Evolutionary conservation across 2,888 invertebrate species (phyloP), one percentile per base, ranked within the genome.

Genomic region (Dicranocentrus wangi): DNA sequence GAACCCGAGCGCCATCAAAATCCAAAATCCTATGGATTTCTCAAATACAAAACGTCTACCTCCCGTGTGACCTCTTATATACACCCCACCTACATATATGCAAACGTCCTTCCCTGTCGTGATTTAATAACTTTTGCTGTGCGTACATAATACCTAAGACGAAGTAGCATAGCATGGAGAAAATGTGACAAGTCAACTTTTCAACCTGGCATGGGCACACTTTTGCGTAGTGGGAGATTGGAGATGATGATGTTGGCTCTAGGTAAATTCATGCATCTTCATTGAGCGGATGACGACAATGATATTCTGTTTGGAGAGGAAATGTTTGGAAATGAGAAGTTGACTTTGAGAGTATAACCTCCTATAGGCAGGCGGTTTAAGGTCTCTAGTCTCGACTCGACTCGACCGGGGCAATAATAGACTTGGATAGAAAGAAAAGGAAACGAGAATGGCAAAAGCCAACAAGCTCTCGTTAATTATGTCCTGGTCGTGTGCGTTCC

Each of bases 401-500:
- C n/a, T n/a, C n/a, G 25, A 61, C 3, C 25, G 39, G 63, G 25
- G 63, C 25, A 63, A 60, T 73, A 17, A 39, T 51, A 63, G 32
- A 72, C 42, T 47, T n/a, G 2, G 27, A n/a, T 13, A 53, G 23
- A 60, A 17, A 60, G 43, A 60, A 53, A 17, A 17, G 47, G 58
- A 55, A 63, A 51, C 61, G 63, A 51, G 73, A 53, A 65, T 47
- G 39, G 73, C 51, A 71, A 71, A 78, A 78, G 78, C 78, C 71
- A 78, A 70, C 78, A 78, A 70, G 63, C 61, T 43, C 79, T 72
- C 66, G 72, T 79, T 79, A 79, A 79, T 79, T 79, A 79, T 66
- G 71, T 79, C 53, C 60, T 76, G 17, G 19, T 66, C 58, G 53
- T 55, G 2, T 61, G 8, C 8, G 13, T 10, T 1, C 25, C 13